Conservation (phyloP, 1,140 invertebrate genomes). For the Delia radicum region DNA sequence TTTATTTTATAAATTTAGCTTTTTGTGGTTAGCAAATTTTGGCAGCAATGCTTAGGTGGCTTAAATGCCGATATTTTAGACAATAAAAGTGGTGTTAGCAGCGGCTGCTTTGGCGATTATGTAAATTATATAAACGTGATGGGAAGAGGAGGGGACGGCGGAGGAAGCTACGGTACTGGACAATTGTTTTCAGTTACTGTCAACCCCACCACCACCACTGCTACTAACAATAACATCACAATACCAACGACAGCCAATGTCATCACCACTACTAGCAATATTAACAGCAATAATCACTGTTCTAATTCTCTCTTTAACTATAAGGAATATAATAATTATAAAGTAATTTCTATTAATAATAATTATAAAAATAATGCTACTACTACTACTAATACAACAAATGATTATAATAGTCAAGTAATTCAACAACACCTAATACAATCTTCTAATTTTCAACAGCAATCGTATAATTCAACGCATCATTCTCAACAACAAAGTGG, state of each 20-base stretch:
- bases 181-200: conserved; percentile 28
- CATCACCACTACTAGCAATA: conserved; percentile 11
- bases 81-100: conserved; percentile 11
- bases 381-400: conserved; percentile 22
- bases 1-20: too few species aligned
- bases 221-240: conserved; percentile 20
- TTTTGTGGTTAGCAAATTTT: conserved; percentile 21
- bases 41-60: conserved; percentile 4
- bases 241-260: conserved; percentile 16
- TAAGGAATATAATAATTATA: neutral
- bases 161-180: conserved; percentile 23
- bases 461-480: conserved; percentile 43
- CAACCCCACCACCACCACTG: conserved; percentile 28
- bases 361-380: neutral
- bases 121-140: conserved; percentile 12
- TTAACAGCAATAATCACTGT: conserved; percentile 22
- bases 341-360: neutral
- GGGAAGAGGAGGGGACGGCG: conserved; percentile 20
- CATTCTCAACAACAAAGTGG: conserved; percentile 39
- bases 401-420: conserved; percentile 27
- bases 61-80: conserved; percentile 8
- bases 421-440: conserved; percentile 29
- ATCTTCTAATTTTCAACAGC: conserved; percentile 31
- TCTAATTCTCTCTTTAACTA: neutral
- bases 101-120: conserved; percentile 28